Conservation (phyloP, 2,113 vertebrate genomes). For the Oncorhynchus keta region DNA sequence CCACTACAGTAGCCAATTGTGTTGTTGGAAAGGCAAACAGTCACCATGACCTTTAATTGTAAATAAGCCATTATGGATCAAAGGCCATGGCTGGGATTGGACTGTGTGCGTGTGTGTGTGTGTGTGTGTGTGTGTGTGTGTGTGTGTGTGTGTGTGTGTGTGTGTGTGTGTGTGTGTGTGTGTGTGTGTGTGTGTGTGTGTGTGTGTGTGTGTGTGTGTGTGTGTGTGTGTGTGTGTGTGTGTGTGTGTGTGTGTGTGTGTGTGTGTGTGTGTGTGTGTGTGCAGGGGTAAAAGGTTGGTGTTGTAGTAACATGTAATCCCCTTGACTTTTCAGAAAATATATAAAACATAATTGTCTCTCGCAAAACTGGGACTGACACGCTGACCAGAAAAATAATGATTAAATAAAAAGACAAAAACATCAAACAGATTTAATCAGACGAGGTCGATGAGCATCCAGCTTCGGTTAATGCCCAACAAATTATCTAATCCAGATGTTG, state of each 20-base stretch:
- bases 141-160: neutral
- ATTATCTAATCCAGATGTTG: constrained; percentile 99
- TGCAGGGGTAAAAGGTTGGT: neutral
- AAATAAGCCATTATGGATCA: constrained; percentile 58
- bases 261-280: constrained; percentile 28
- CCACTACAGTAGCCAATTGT: constrained; percentile 30
- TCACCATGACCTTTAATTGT: constrained; percentile 52
- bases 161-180: constrained; percentile 2
- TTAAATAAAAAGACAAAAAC: constrained; percentile 48
- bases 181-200: constrained; percentile 12
- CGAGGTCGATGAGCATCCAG: constrained; percentile 83
- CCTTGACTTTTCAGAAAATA: constrained; percentile 46
- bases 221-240: constrained; percentile 22
- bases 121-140: constrained; percentile 27
- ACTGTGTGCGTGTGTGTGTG: constrained; percentile 16
- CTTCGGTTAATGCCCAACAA: constrained; percentile 89
- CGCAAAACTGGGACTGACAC: constrained; percentile 39
- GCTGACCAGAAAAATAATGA: constrained; percentile 39
- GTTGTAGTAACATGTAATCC: constrained; percentile 19
- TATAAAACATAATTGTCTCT: constrained; percentile 35
- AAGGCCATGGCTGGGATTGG: constrained; percentile 40
- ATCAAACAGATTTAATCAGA: constrained; percentile 83
- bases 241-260: constrained; percentile 14
- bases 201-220: too few species aligned
- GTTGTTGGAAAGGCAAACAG: constrained; percentile 54